Evolutionary conservation across 2,797 vertebrate genomes (phyloP), one percentile per base, ranked within the genome.

Genomic region (Craterocephalus amniculus): DNA sequence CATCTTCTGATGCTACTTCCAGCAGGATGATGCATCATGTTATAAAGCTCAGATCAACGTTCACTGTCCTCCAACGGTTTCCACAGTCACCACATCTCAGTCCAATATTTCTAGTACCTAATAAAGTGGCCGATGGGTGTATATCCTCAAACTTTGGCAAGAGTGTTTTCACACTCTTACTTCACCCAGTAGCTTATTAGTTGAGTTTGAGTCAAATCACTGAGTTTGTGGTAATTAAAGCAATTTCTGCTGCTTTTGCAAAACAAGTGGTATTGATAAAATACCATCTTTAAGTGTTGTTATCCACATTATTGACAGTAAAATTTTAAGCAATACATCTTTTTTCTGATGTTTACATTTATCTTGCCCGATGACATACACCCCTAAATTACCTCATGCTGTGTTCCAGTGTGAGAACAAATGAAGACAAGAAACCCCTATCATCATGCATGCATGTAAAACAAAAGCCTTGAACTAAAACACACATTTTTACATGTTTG

Each of bases 401-500:
- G n/a, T 13, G 49, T 14, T 27, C 12, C 8, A 1, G 24, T n/a
- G n/a, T n/a, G n/a, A n/a, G n/a, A n/a, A n/a, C n/a, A n/a, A n/a
- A n/a, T n/a, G n/a, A n/a, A n/a, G n/a, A n/a, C n/a, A n/a, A n/a
- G n/a, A n/a, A n/a, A n/a, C n/a, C n/a, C n/a, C 29, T 29, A 29
- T 29, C 29, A 5, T 29, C 29, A 29, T 29, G 29, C 29, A 29
- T 29, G 29, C 5, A 2, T 29, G 2, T 29, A 29, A 2, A 2
- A 29, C 29, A n/a, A n/a, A n/a, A n/a, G n/a, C n/a, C n/a, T n/a
- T 31, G 22, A 60, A 74, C 69, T 32, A 67, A 56, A 3, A 48
- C 58, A 65, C 31, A 38, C 29, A 68, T 64, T 70, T 82, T 72
- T 58, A 76, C 67, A 85, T 22, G 58, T 59, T 43, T 45, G 79